These are phyloP conservation scores for Aleadryas rufinucha DNA, from an alignment of 2,113 vertebrate genomes.

Conservation along the genomic window DNA sequence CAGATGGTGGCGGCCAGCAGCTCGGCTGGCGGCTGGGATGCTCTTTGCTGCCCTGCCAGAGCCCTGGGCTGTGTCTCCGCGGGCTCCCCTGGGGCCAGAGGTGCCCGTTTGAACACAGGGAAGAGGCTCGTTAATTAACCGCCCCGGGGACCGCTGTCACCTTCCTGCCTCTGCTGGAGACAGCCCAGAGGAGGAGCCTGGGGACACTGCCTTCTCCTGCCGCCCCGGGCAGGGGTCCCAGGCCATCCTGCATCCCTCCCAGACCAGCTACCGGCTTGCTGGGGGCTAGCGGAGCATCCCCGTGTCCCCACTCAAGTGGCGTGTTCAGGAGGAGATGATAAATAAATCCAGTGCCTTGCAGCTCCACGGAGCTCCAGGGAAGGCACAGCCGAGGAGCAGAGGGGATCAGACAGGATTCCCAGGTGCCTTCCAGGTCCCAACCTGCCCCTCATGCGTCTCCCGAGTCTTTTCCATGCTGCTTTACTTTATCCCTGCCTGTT, in stretches of 20 bases:
- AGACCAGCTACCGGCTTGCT: background rate
- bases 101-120: background rate
- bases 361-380: background rate
- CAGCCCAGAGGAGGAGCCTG: background rate
- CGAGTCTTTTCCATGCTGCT: accelerated
- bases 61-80: background rate
- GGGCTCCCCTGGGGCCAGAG: background rate
- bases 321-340: background rate
- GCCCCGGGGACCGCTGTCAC: background rate
- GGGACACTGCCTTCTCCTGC: background rate
- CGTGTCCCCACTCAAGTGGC: background rate
- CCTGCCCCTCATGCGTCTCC: background rate
- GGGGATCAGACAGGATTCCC: background rate
- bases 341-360: background rate
- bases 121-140: constrained; percentile 7
- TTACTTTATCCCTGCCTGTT: background rate
- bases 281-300: background rate
- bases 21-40: constrained; percentile 31
- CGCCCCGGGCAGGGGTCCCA: background rate
- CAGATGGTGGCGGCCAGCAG: constrained; percentile 35
- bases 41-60: constrained; percentile 25
- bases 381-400: background rate
- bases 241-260: background rate
- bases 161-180: background rate
- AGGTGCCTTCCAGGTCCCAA: background rate